Evolutionary conservation across 2,888 invertebrate species (phyloP), one percentile per base, ranked within the genome.

Genomic region (Osmoderma eremita): DNA sequence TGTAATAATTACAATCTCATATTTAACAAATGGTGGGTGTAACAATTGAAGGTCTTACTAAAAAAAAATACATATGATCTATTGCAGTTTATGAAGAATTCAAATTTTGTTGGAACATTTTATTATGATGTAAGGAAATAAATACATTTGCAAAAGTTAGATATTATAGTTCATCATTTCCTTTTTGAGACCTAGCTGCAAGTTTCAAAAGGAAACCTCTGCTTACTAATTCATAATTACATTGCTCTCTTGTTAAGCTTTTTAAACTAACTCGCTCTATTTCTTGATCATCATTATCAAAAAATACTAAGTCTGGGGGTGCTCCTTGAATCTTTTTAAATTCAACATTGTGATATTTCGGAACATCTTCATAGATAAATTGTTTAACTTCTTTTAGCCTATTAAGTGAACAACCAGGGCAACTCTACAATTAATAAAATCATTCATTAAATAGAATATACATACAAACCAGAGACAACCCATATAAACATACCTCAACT

Each of bases 301-400:
- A 83, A 64, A 90, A 78, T 49, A 90, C 84, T 22, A 90, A 75
- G 76, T 89, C 89, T 22, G 91, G 91, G 2, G 83, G 80, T 8
- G 89, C 90, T 20, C 90, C 91, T 15, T 83, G 84, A 70, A 90
- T 90, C 74, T 88, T 88, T 74, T 87, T 88, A 73, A 90, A 90
- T 71, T 87, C 87, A 38, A 89, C 81, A 41, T 84, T 80, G 0
- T 86, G 84, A 73, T 89, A 91, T 39, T 82, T 80, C 0, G 89
- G 89, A n/a, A 90, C 82, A 76, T 91, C 91, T 63, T 89, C 85
- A 79, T 87, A 87, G 15, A 90, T 86, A 75, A 91, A 91, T 64
- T 83, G 79, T 77, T 88, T 89, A 5, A 91, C 88, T 75, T 90
- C 88, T 0, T 87, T 86, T 42, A 90, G 82, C 64, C 89, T 84